phyloP scores from a whole-genome alignment of 2,113 vertebrate species.

The Megaleporinus macrocephalus region DNA sequence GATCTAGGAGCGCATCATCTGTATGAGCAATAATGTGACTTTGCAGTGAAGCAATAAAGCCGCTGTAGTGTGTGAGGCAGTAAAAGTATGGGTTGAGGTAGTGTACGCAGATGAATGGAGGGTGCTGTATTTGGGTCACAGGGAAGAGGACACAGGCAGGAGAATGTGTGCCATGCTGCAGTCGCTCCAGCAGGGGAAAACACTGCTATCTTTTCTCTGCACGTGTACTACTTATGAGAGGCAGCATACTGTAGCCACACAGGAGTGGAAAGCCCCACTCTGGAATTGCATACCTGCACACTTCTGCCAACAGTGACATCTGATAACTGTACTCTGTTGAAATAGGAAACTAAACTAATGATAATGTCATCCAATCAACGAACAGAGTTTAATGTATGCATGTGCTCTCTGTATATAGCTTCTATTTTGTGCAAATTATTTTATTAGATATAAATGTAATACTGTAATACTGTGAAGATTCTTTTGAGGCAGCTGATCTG shows the following conservation, averaged over 20 bases:
- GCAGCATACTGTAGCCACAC: conserved; percentile 6
- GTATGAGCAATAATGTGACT: neutral
- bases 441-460: too few relatives aligned
- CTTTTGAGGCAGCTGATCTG: too few relatives aligned
- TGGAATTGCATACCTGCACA: neutral
- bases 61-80: neutral
- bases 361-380: neutral
- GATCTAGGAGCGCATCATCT: neutral
- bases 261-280: neutral
- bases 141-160: neutral
- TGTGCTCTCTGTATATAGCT: too few relatives aligned
- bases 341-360: neutral
- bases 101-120: conserved; percentile 10
- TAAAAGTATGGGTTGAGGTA: neutral
- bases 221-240: neutral
- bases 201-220: conserved; percentile 18
- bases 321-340: neutral
- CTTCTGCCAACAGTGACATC: neutral
- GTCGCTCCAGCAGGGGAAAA: conserved; percentile 9
- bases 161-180: conserved; percentile 10
- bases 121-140: conserved; percentile 17
- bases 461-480: too few relatives aligned
- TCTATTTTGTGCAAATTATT: too few relatives aligned
- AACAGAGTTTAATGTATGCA: neutral
- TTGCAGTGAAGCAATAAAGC: neutral